These are phyloP conservation scores for Petromus typicus DNA, from an alignment of 2,113 vertebrate genomes.

Conservation along the genomic window DNA sequence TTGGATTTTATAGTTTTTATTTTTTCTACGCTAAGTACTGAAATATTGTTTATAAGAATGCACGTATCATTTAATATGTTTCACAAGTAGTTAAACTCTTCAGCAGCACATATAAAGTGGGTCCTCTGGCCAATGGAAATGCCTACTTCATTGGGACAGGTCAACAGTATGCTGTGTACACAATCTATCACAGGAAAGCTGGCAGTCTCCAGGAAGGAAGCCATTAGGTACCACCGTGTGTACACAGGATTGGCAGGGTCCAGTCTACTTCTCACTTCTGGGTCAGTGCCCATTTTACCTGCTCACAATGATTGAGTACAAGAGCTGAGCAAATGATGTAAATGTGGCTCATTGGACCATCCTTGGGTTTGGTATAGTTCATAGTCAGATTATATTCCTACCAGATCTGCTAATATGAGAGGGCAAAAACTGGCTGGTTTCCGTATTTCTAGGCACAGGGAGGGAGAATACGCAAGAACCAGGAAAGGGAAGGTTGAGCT, in stretches of 20 bases:
- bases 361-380: neutral
- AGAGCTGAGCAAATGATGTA: neutral
- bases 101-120: neutral
- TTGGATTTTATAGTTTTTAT: conserved; percentile 30
- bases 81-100: conserved; percentile 41
- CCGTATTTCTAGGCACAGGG: neutral
- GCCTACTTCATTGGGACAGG: neutral
- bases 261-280: neutral
- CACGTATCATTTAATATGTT: conserved; percentile 38
- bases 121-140: neutral
- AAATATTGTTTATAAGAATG: neutral
- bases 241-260: neutral
- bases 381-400: neutral
- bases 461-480: neutral
- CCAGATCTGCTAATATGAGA: neutral
- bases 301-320: neutral
- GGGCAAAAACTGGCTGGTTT: neutral
- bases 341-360: neutral
- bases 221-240: neutral
- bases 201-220: neutral
- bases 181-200: neutral
- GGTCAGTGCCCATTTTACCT: neutral
- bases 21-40: neutral
- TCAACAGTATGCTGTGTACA: neutral
- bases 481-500: neutral